A percentile compares a stretch with the other conserved stretches of the same genome.
Conservation (phyloP, 2,797 vertebrate species). For the Clarias fuscus region DNA sequence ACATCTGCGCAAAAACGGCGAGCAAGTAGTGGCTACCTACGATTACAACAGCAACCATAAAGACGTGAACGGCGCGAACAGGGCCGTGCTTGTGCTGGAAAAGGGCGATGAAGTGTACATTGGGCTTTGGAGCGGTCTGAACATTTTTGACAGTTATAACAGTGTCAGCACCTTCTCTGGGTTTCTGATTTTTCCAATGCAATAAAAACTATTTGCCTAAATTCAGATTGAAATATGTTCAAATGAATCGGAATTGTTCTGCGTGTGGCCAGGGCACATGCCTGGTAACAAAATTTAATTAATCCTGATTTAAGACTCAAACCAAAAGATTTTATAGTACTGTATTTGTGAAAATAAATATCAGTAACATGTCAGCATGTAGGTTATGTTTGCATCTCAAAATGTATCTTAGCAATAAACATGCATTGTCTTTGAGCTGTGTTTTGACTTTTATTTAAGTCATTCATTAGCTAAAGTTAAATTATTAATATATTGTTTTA, state of each 20-base stretch:
- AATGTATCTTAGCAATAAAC: not conserved
- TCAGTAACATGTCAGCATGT: not conserved
- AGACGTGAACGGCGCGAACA: conserved; percentile 33
- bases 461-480: not conserved
- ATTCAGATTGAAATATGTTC: not conserved
- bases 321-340: not conserved
- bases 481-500: too few species aligned
- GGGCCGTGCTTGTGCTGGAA: conserved; percentile 23
- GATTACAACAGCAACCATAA: conserved; percentile 38
- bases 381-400: not conserved
- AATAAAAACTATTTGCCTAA: not conserved
- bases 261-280: too few species aligned
- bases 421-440: not conserved
- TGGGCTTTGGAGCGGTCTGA: not conserved
- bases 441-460: not conserved
- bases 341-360: not conserved
- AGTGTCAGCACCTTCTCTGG: conserved; percentile 35
- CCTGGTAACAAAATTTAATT: not conserved
- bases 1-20: conserved; percentile 19
- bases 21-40: conserved; percentile 26
- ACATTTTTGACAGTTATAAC: conserved; percentile 43
- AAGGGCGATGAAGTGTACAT: conserved; percentile 28
- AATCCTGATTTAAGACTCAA: not conserved
- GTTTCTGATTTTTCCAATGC: conserved; percentile 4
- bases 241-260: not conserved